phyloP scores from a whole-genome alignment of 2,797 vertebrate genomes.

The Galagoides demidoff region DNA sequence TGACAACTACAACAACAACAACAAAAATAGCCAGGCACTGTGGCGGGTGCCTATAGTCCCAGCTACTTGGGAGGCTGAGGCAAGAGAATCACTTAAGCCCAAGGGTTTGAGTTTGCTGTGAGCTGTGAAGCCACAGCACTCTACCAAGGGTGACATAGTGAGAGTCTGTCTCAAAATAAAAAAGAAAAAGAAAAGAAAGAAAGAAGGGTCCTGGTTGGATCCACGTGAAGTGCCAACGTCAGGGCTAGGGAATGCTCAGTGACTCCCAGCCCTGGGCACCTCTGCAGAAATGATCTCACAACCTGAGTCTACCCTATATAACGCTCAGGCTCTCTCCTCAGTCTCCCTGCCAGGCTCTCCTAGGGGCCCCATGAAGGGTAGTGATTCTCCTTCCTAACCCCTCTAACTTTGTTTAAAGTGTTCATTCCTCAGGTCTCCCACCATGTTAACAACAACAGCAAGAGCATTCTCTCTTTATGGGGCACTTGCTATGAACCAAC shows the following conservation, averaged over 20 bases:
- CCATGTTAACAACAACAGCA: not conserved
- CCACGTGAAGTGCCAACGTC: not conserved
- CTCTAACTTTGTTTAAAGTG: not conserved
- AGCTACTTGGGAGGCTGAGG: too few relatives aligned
- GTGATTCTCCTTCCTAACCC: not conserved
- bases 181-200: not conserved
- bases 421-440: not conserved
- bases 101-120: too few relatives aligned
- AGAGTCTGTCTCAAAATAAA: too few relatives aligned
- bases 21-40: too few relatives aligned
- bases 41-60: too few relatives aligned
- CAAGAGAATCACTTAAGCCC: too few relatives aligned
- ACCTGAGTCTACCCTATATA: not conserved
- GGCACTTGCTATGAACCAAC: not conserved
- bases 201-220: not conserved
- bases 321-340: not conserved
- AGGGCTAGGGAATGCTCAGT: not conserved
- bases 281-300: conserved; percentile 19
- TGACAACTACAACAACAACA: too few relatives aligned
- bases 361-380: not conserved
- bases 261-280: not conserved
- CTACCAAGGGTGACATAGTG: too few relatives aligned
- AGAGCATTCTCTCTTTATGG: not conserved
- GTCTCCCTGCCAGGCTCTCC: not conserved
- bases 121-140: too few relatives aligned